Base-by-base conservation (phyloP, 2,113 vertebrate genomes). In the Triplophysa rosa region DNA sequence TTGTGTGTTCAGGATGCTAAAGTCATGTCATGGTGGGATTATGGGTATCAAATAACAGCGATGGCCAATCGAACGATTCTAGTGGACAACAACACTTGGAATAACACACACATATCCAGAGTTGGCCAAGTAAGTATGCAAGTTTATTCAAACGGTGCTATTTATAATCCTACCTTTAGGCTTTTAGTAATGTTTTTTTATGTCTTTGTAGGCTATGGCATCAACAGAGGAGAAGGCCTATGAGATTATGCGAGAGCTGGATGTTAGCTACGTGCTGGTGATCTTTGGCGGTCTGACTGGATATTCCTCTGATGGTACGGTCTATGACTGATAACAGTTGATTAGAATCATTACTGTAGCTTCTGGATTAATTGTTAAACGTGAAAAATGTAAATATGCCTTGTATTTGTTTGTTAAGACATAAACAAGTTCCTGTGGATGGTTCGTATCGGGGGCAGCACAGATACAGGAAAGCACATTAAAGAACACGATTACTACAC, bases 11-110 rank as follows among this genome's bases (percentile, higher is more conserved):
- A 99, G 98, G 97, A 99, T 79, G 96, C 98, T 0, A 99, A 99
- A 83, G 97, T 99, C 79, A 99, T 99, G 98, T 99, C 98, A 0
- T 99, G 98, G 98, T 99, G 98, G 98, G 98, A 99, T 91, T 99
- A 99, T 0, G 97, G 97, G 0, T 99, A 99, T 84, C 97, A 99
- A 89, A 99, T 99, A 81, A 99, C 98, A 0, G 98, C 97, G 23
- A 99, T 99, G 97, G 98, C 98, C 19, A 99, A 99, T 88, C 93
- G 98, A 80, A 99, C 98, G 2, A 99, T 99, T 87, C 88, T 99
- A 78, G 98, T 99, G 77, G 98, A 99, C 89, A 99, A 99, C 88
- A 99, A 99, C 90, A 99, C 98, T 0, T 99, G 98, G 98, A 99
- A 99, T 89, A 99, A 99, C 87, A 99, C 97, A 0, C 98, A 99